phyloP scores from a whole-genome alignment of 2,113 vertebrate species.

The Aphyosemion australe region DNA sequence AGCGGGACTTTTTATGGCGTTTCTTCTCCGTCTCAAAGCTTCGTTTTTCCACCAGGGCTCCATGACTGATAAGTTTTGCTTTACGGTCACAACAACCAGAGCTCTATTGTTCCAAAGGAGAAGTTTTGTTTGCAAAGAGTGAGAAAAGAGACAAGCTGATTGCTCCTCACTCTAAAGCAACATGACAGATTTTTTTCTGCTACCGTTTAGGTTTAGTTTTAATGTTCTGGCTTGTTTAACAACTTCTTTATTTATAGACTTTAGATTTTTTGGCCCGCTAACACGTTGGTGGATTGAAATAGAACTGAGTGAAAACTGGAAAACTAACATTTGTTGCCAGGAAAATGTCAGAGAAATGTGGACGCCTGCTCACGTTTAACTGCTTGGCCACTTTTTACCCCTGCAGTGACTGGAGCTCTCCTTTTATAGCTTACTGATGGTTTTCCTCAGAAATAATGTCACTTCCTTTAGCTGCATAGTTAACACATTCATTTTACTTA shows the following conservation, averaged over 20 bases:
- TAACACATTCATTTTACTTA: conserved; percentile 12
- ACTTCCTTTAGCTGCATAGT: neutral
- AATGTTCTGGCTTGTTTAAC: conserved; percentile 53
- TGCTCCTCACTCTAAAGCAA: conserved; percentile 60
- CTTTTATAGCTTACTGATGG: neutral
- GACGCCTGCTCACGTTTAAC: conserved; percentile 34
- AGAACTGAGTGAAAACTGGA: conserved; percentile 33
- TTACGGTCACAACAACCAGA: conserved; percentile 56
- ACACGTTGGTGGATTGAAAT: conserved; percentile 38
- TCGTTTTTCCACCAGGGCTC: conserved; percentile 30
- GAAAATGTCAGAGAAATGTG: conserved; percentile 50
- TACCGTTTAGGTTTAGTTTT: conserved; percentile 50
- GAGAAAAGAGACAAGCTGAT: conserved; percentile 57
- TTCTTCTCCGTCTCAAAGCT: conserved; percentile 47
- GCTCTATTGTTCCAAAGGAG: conserved; percentile 52
- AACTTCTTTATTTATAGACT: conserved; percentile 48
- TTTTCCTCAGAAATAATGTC: conserved; percentile 7
- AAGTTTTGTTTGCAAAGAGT: conserved; percentile 46
- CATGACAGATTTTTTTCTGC: conserved; percentile 44
- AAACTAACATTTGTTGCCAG: conserved; percentile 48
- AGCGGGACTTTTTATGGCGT: conserved; percentile 49
- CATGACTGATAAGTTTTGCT: conserved; percentile 63
- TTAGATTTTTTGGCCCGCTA: conserved; percentile 19
- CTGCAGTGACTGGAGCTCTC: conserved; percentile 11
- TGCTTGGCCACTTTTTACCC: conserved; percentile 6